Evolutionary conservation across 1,140 invertebrate genomes (phyloP).

Genomic region (Drosophila takahashii): DNA sequence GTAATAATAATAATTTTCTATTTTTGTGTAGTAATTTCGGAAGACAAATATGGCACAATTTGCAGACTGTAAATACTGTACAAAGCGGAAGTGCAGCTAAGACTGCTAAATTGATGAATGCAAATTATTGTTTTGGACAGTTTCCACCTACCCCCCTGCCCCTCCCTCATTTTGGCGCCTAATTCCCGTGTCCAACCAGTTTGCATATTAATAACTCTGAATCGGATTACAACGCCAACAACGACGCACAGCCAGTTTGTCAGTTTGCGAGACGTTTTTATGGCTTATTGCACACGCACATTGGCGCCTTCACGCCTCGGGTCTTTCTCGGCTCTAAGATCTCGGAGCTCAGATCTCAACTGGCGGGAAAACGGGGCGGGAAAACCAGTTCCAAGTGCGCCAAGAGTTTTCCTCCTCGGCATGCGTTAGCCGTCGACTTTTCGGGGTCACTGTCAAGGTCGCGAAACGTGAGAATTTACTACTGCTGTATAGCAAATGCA

Average conservation of each 20-base stretch:
- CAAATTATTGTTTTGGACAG: constrained; percentile 35
- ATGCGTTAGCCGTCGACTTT: constrained; percentile 27
- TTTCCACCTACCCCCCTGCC: too few relatives aligned
- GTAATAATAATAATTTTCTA: too few relatives aligned
- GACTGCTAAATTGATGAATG: constrained; percentile 29
- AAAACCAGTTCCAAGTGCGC: constrained; percentile 68
- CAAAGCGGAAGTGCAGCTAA: constrained; percentile 48
- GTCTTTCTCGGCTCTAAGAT: constrained; percentile 7
- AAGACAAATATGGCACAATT: constrained; percentile 38
- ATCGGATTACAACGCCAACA: constrained; percentile 25
- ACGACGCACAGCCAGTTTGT: constrained; percentile 45
- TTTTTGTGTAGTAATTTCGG: background rate
- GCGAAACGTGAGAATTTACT: constrained; percentile 57
- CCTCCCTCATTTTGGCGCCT: constrained; percentile 11
- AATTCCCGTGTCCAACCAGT: constrained; percentile 54
- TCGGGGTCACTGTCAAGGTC: constrained; percentile 71
- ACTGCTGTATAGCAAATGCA: constrained; percentile 23
- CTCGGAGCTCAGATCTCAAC: background rate
- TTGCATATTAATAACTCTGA: constrained; percentile 52
- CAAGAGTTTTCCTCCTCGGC: constrained; percentile 69
- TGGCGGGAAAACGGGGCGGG: constrained; percentile 17
- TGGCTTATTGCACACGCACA: constrained; percentile 67
- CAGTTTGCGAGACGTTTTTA: constrained; percentile 48
- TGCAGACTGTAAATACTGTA: background rate
- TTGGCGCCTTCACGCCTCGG: constrained; percentile 60